These are phyloP conservation scores for Loxodonta africana DNA, from an alignment of 2,113 vertebrate genomes.

Conservation along the genomic window DNA sequence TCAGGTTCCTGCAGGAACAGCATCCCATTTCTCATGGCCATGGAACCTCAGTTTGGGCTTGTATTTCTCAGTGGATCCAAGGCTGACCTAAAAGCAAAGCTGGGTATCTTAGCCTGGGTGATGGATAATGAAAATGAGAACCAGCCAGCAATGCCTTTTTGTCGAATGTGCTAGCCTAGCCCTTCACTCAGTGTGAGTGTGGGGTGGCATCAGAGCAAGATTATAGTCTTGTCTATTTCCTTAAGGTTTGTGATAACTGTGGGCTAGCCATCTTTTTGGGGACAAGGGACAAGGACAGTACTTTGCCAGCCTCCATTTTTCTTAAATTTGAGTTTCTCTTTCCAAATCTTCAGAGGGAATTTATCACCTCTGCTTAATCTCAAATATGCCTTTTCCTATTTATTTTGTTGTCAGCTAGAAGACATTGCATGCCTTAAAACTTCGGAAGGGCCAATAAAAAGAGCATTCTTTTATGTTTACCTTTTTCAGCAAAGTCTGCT, in stretches of 20 bases:
- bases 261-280: not conserved
- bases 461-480: not conserved
- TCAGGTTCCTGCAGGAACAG: not conserved
- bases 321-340: constrained; percentile 60
- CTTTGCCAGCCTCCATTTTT: constrained; percentile 2
- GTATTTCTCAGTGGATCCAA: not conserved
- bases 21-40: not conserved
- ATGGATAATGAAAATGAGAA: not conserved
- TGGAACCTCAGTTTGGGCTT: not conserved
- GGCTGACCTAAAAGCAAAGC: not conserved
- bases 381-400: not conserved
- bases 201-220: not conserved
- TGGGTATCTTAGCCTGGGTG: not conserved
- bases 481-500: not conserved
- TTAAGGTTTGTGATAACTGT: not conserved
- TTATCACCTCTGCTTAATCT: constrained; percentile 11
- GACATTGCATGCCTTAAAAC: not conserved
- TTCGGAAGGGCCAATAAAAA: constrained; percentile 20
- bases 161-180: not conserved
- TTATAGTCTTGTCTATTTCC: not conserved
- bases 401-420: not conserved
- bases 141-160: not conserved
- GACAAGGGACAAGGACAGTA: not conserved
- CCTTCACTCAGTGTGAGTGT: not conserved
- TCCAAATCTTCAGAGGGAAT: constrained; percentile 20